Percentiles rank a stretch among this genome's conserved stretches.
Evolutionary conservation across 2,888 invertebrate genomes (phyloP).

Genomic region (Aplocera efformata): DNA sequence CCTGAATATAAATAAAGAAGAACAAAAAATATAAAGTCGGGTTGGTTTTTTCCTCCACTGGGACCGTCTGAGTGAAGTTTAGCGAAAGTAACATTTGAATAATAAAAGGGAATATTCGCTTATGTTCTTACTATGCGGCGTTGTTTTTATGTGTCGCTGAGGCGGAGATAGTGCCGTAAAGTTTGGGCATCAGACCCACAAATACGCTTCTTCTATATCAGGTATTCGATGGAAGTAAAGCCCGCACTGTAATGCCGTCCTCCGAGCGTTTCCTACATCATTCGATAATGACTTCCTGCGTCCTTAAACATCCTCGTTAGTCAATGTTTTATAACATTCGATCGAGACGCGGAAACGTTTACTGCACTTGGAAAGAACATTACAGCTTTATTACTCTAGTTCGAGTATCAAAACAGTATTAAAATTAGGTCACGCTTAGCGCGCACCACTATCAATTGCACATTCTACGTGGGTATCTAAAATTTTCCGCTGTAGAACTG

Average conservation of each 20-base stretch:
- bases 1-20: slow-evolving; percentile 75
- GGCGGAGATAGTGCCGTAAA: slow-evolving; percentile 47
- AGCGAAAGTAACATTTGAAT: slow-evolving; percentile 72
- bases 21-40: slow-evolving; percentile 61
- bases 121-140: slow-evolving; percentile 40
- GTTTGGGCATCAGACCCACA: slow-evolving; percentile 35
- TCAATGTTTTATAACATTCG: slow-evolving; percentile 58
- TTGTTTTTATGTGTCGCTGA: slow-evolving; percentile 49
- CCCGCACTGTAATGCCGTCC: slow-evolving; percentile 36
- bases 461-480: slow-evolving; percentile 35
- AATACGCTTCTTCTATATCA: slow-evolving; percentile 35
- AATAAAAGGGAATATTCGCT: slow-evolving; percentile 65
- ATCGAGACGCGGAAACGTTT: slow-evolving; percentile 57
- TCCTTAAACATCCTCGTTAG: slow-evolving; percentile 66
- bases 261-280: slow-evolving; percentile 65
- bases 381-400: slow-evolving; percentile 39
- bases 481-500: slow-evolving; percentile 53
- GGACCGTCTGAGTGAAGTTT: slow-evolving; percentile 57
- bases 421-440: slow-evolving; percentile 56
- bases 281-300: slow-evolving; percentile 75
- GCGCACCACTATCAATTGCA: slow-evolving; percentile 35
- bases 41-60: slow-evolving; percentile 56
- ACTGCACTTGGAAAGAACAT: slow-evolving; percentile 45
- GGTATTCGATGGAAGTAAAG: slow-evolving; percentile 19
- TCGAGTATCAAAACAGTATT: slow-evolving; percentile 49